These are phyloP conservation scores for Drosophila kambysellisi DNA, from an alignment of 2,888 invertebrate species.

Conservation along the genomic window DNA sequence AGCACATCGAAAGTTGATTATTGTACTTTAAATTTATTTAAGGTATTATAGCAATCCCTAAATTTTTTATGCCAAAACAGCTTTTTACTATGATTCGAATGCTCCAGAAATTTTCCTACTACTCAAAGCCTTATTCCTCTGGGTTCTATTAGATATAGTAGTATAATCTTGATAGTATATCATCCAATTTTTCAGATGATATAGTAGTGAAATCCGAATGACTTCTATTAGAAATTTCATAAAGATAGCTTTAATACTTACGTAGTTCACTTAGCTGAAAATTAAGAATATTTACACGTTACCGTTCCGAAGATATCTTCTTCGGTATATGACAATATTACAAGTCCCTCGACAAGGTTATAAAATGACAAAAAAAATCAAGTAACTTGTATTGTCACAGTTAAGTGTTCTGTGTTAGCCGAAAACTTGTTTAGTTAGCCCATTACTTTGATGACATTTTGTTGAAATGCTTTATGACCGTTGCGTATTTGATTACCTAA, in stretches of 20 bases:
- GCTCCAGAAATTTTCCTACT: background rate
- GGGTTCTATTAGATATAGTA: background rate
- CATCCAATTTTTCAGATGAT: background rate
- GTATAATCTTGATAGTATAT: background rate
- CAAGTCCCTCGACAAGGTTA: background rate
- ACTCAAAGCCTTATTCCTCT: background rate
- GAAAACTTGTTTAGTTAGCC: conserved; percentile 60
- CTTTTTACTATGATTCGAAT: background rate
- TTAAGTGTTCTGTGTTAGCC: conserved; percentile 32
- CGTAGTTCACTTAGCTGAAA: background rate
- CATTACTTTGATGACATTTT: conserved; percentile 55
- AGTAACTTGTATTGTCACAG: conserved; percentile 8
- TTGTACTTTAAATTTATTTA: background rate
- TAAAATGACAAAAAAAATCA: conserved; percentile 5
- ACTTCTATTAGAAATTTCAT: background rate
- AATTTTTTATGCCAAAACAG: background rate
- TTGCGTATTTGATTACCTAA: conserved; percentile 65
- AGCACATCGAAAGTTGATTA: background rate
- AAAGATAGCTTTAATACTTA: background rate
- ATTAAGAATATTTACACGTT: background rate
- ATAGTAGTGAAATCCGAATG: background rate
- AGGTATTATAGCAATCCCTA: background rate
- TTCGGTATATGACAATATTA: background rate
- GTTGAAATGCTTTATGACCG: conserved; percentile 49
- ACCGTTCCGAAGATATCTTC: background rate